Base-by-base conservation (phyloP, 2,797 vertebrate genomes). In the Anguilla obscura region DNA sequence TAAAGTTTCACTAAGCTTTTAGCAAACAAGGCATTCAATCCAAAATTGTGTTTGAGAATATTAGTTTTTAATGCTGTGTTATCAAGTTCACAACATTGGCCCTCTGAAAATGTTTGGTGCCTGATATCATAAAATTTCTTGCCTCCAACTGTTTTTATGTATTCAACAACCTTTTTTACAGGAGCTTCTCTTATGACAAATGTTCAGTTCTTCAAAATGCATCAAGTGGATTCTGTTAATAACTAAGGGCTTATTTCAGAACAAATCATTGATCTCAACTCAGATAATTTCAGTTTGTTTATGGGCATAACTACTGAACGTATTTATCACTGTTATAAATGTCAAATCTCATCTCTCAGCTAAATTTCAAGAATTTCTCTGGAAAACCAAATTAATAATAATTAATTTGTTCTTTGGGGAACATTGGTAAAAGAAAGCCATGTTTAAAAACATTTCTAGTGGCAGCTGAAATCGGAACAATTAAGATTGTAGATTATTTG, bases 11-110 rank as follows among this genome's bases (percentile, higher is more conserved):
- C 21, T 82, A 7, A 50, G 7, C 1, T 82, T 48, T n/a, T 50
- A 48, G 21, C 21, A 50, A 82, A 82, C 50, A 50, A 82, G 45
- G 79, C 79, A 82, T 82, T 82, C 79, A 8, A 50, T 82, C 40
- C 45, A 24, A 82, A 76, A 82, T 16, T 50, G 40, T 80, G 33
- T 82, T 82, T n/a, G 7, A 50, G 79, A 82, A 12, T 50, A 12
- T 82, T 36, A 18, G 45, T 82, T 82, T 82, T 82, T 82, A 80
- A 80, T 12, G 5, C 6, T 48, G 12, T 76, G 30, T 76, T 76
- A 45, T 45, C 33, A 40, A 50, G 18, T n/a, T 50, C 45, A 82
- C 79, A 18, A 21, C 12, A 82, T 50, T 48, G 24, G 79, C 40
- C 21, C 40, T 7, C 45, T 82, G 21, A 82, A 82, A 82, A 48